Conservation (phyloP, 2,888 invertebrate genomes). For the Drosophila paucipuncta region DNA sequence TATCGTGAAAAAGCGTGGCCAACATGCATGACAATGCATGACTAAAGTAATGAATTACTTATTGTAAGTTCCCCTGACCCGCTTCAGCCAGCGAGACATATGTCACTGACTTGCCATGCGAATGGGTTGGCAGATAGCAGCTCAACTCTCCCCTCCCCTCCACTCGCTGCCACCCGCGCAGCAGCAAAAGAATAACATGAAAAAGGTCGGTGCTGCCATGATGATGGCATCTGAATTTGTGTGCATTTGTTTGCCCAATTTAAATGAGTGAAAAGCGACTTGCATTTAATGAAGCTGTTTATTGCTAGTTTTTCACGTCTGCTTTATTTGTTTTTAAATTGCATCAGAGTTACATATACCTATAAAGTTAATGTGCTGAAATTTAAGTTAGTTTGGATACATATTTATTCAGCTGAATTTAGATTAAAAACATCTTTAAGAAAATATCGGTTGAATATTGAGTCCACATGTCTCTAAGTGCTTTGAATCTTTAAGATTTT, state of each 20-base stretch:
- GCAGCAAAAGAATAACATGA: constrained; percentile 47
- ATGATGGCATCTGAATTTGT: constrained; percentile 63
- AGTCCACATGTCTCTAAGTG: neutral
- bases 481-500: neutral
- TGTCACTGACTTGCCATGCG: constrained; percentile 40
- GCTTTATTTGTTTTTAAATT: neutral
- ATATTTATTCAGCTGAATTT: neutral
- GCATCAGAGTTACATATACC: neutral
- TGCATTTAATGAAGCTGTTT: constrained; percentile 55
- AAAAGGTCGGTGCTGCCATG: constrained; percentile 67
- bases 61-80: constrained; percentile 52
- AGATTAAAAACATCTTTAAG: neutral
- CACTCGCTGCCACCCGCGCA: neutral
- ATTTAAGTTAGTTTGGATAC: neutral
- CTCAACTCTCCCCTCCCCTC: neutral
- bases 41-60: constrained; percentile 81
- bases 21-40: constrained; percentile 79
- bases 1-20: constrained; percentile 69
- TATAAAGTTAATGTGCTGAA: too few species aligned
- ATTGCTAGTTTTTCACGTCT: constrained; percentile 3
- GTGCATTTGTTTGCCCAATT: constrained; percentile 65
- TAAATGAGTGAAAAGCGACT: constrained; percentile 71
- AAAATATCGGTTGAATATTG: neutral
- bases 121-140: constrained; percentile 8
- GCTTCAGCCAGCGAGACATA: constrained; percentile 54